Percentiles rank a stretch among this genome's conserved stretches.
Conservation (phyloP, 2,113 vertebrate species). For the Crocuta crocuta region DNA sequence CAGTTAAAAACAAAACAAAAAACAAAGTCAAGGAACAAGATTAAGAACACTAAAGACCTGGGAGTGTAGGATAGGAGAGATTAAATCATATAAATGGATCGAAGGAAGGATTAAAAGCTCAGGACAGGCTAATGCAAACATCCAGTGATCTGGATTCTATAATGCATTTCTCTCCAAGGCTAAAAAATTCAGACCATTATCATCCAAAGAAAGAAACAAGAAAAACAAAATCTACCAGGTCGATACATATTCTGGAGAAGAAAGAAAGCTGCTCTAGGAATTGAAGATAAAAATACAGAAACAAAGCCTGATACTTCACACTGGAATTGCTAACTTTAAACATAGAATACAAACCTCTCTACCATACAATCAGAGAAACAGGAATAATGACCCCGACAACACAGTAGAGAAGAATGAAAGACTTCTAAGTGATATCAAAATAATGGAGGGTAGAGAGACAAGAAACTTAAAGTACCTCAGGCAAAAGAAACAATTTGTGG, state of each 20-base stretch:
- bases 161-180: conserved; percentile 13
- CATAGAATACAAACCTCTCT: not conserved
- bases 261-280: not conserved
- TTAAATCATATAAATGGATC: conserved; percentile 18
- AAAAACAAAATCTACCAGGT: conserved; percentile 20
- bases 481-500: not conserved
- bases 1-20: not conserved
- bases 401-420: conserved; percentile 35
- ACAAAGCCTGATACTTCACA: conserved; percentile 21
- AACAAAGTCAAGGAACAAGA: not conserved
- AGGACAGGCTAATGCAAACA: conserved; percentile 18
- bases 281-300: not conserved
- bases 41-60: conserved; percentile 50
- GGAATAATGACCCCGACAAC: not conserved
- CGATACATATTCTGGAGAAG: conserved; percentile 3
- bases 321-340: not conserved
- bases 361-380: conserved; percentile 4
- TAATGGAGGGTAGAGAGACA: not conserved
- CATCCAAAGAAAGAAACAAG: not conserved
- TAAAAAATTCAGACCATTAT: conserved; percentile 35
- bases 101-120: conserved; percentile 5
- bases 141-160: conserved; percentile 39
- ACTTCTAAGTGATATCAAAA: conserved; percentile 37
- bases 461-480: not conserved
- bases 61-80: not conserved